Conservation (phyloP, 2,888 invertebrate species). For the Callinectes sapidus region DNA sequence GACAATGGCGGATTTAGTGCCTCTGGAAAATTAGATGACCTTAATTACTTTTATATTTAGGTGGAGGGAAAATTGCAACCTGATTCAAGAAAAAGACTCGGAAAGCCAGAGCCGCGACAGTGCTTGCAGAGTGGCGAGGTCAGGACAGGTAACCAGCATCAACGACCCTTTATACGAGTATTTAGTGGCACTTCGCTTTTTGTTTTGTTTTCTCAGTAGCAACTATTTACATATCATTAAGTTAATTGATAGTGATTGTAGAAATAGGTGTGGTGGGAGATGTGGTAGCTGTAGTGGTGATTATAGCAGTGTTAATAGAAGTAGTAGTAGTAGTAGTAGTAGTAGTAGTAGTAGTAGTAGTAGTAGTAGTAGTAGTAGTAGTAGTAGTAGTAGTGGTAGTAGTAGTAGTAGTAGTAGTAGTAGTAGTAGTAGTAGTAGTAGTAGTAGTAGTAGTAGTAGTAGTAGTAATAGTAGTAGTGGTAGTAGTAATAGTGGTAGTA, state of each 20-base stretch:
- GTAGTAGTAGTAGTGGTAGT: conserved; percentile 39
- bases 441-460: conserved; percentile 11
- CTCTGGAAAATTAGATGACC: not conserved
- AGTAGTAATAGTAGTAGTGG: not conserved
- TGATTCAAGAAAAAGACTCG: not conserved
- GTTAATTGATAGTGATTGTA: no score
- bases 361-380: conserved; percentile 42
- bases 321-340: conserved; percentile 49
- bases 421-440: conserved; percentile 20
- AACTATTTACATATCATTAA: no score
- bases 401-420: conserved; percentile 38
- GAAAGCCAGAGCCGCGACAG: not conserved
- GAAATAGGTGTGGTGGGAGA: no score
- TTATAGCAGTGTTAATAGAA: not conserved
- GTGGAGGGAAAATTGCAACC: not conserved
- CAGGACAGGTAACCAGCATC: not conserved
- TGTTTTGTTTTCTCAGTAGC: no score
- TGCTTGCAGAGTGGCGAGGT: no score
- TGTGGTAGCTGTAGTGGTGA: no score
- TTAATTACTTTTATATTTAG: not conserved
- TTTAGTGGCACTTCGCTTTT: no score
- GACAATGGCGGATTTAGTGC: not conserved
- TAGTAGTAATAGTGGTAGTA: not conserved
- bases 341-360: conserved; percentile 44
- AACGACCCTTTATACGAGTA: not conserved